Evolutionary conservation across 2,113 vertebrate species (phyloP), one percentile per base, ranked within the genome.

Genomic region (Xiphophorus maculatus): DNA sequence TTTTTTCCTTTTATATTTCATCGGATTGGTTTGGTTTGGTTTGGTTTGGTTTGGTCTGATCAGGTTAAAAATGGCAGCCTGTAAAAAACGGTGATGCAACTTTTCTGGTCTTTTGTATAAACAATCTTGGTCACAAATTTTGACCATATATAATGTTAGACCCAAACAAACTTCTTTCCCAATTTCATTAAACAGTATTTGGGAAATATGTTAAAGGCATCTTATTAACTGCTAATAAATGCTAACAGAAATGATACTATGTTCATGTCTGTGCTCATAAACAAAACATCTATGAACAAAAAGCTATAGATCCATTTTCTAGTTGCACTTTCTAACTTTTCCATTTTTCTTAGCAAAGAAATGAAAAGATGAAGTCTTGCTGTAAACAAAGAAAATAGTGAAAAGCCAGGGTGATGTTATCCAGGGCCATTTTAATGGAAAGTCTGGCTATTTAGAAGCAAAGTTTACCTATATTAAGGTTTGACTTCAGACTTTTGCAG

Each of bases 371-470:
- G 32, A 63, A 63, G n/a, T 27, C n/a, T 28, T 15, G 5, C 33
- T 35, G 35, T 40, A 58, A 58, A 62, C 28, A 71, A 86, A 90
- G 35, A 85, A 76, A 81, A 77, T 83, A 87, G 40, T 3, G 19
- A 22, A 51, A 51, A 51, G 48, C 19, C 19, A 51, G 19, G 17
- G 19, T 51, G 19, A 51, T 0, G 19, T 54, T 25, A 54, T 19
- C 22, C 7, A 3, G 7, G 48, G 15, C 2, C 48, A 54, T 54
- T 54, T 19, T 54, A 22, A 22, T 2, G 19, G 48, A 51, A 51
- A 51, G 44, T 22, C 12, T 44, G 13, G 12, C 42, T 15, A 44
- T 48, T 15, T 15, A 48, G 44, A 44, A 44, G 42, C 42, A 51
- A 51, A 51, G 44, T 22, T 12, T 13, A 3, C 37, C 11, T 12